These are phyloP conservation scores for Heliconius charithonia DNA, from an alignment of 2,888 invertebrate genomes.

Conservation along the genomic window DNA sequence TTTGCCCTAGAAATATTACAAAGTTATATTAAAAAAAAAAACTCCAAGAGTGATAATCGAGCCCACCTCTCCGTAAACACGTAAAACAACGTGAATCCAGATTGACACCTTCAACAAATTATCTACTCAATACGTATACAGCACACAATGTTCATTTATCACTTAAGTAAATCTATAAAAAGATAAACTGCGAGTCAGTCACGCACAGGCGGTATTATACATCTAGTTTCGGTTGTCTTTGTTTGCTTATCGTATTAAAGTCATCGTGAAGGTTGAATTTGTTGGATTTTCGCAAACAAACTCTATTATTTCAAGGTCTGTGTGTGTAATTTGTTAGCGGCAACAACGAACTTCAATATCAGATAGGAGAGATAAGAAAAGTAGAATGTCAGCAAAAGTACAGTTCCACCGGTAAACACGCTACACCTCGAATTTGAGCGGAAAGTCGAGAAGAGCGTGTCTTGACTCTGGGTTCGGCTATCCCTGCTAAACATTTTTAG, in stretches of 20 bases:
- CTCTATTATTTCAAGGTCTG: conserved; percentile 11
- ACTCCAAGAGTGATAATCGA: background rate
- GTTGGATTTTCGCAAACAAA: conserved; percentile 1
- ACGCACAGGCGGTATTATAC: background rate
- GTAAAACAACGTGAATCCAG: background rate
- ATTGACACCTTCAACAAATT: background rate
- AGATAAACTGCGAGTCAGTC: background rate
- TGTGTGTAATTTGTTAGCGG: background rate
- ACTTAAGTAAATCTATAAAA: background rate
- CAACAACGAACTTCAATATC: background rate
- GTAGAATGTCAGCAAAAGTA: background rate
- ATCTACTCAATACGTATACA: background rate
- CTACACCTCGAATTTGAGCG: background rate
- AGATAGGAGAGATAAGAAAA: background rate
- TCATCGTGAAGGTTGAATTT: conserved; percentile 2
- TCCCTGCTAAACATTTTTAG: no score
- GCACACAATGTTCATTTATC: background rate
- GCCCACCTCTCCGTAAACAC: background rate
- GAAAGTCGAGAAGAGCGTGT: no score
- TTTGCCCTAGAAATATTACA: no score
- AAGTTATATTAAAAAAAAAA: background rate
- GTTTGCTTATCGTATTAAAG: conserved; percentile 14
- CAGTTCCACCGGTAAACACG: background rate
- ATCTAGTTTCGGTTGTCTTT: background rate
- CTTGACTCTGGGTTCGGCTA: no score